These are phyloP conservation scores for Acanthosepion pharaonis DNA, from an alignment of 2,888 invertebrate species.

Conservation along the genomic window DNA sequence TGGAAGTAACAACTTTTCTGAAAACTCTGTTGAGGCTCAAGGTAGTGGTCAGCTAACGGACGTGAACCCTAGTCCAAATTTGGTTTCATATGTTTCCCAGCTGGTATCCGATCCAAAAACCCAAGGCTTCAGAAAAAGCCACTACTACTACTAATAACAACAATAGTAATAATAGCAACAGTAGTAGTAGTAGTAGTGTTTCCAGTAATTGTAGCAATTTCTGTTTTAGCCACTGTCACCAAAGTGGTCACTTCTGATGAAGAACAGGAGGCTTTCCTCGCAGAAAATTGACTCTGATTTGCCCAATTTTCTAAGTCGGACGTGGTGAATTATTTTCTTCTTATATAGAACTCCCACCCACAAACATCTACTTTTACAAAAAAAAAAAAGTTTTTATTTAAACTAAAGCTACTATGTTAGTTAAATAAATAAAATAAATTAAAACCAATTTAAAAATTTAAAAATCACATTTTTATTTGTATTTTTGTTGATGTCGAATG, in stretches of 20 bases:
- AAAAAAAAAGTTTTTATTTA: too few relatives aligned
- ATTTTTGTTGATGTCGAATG: too few relatives aligned
- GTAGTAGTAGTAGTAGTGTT: not conserved
- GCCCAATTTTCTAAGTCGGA: not conserved
- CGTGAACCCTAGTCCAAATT: not conserved
- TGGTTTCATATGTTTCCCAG: not conserved
- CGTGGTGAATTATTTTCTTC: not conserved
- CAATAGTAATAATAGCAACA: not conserved
- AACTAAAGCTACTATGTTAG: too few relatives aligned
- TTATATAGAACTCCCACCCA: too few relatives aligned
- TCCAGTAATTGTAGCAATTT: not conserved
- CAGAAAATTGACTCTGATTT: slow-evolving; percentile 35
- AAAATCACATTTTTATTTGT: too few relatives aligned
- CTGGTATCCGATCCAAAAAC: not conserved
- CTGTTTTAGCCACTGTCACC: not conserved
- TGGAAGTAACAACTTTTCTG: not conserved
- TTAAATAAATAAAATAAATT: too few relatives aligned
- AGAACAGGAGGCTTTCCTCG: slow-evolving; percentile 13
- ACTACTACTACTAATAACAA: not conserved
- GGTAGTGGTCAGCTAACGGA: not conserved
- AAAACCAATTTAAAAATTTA: too few relatives aligned
- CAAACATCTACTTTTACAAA: too few relatives aligned
- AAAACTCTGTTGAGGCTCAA: not conserved
- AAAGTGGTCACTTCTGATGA: not conserved
- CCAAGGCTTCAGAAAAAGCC: not conserved